A percentile compares a stretch with the other conserved stretches of the same genome.
phyloP scores from a whole-genome alignment of 1,140 invertebrate species.

The Liolophura sinensis region DNA sequence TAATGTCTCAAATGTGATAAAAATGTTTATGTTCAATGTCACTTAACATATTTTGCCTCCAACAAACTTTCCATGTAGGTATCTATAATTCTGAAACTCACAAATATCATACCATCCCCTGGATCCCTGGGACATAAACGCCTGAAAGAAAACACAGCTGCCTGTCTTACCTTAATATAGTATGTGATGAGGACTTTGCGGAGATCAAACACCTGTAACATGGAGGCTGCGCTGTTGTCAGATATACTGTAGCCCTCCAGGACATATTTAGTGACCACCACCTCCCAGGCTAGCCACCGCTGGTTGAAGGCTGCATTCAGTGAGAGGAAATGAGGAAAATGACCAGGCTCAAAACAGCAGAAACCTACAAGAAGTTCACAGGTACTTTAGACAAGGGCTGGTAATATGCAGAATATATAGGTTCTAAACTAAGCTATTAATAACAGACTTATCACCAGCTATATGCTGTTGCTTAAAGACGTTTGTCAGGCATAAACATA shows the following conservation, averaged over 20 bases:
- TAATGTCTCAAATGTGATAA: no score
- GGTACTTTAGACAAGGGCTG: no score
- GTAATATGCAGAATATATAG: no score
- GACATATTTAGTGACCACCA: conserved; percentile 89
- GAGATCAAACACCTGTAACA: conserved; percentile 97
- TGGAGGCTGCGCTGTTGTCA: conserved; percentile 94
- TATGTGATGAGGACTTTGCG: conserved; percentile 95
- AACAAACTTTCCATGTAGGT: no score
- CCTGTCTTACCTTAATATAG: conserved; percentile 83
- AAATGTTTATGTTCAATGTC: no score
- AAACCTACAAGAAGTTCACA: conserved; percentile 63
- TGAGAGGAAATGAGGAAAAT: conserved; percentile 85
- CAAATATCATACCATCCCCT: background rate
- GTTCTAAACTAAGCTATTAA: no score
- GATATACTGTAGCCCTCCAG: conserved; percentile 98
- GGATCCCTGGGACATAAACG: background rate
- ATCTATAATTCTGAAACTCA: no score
- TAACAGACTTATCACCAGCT: no score
- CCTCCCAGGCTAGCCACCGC: conserved; percentile 97
- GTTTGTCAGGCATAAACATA: no score
- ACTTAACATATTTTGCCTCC: no score
- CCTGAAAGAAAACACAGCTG: background rate
- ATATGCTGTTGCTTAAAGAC: no score
- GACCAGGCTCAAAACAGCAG: conserved; percentile 91
- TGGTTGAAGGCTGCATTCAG: conserved; percentile 96